phyloP scores from a whole-genome alignment of 1,140 invertebrate species.

The Holcopasites calliopsidis region DNA sequence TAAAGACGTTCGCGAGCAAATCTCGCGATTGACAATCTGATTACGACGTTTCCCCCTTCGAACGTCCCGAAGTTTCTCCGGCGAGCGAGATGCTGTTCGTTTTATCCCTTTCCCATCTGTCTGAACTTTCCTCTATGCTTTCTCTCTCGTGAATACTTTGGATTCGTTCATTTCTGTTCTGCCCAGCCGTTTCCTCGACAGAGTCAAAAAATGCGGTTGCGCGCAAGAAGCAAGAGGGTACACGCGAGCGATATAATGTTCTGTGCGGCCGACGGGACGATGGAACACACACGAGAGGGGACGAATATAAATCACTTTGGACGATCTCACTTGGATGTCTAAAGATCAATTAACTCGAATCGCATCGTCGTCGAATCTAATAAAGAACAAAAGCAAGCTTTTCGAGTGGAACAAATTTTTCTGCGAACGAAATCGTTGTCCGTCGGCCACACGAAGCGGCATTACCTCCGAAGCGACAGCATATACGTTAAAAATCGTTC shows the following conservation, averaged over 20 bases:
- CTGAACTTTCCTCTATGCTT: background rate
- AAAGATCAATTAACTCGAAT: background rate
- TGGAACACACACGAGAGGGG: constrained; percentile 52
- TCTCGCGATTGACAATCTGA: no score
- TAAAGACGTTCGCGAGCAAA: no score
- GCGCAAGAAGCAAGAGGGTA: constrained; percentile 68
- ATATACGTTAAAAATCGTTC: constrained; percentile 47
- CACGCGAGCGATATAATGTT: constrained; percentile 67
- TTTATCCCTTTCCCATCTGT: background rate
- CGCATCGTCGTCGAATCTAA: background rate
- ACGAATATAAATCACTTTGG: background rate
- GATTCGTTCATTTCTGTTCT: constrained; percentile 38
- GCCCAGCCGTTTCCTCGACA: constrained; percentile 43
- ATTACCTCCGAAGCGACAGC: constrained; percentile 64
- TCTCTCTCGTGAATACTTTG: constrained; percentile 48
- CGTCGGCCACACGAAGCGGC: constrained; percentile 68
- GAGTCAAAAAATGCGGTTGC: constrained; percentile 71
- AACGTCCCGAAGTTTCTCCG: no score
- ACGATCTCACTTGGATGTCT: background rate
- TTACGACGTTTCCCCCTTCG: no score
- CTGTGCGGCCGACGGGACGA: constrained; percentile 56
- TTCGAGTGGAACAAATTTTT: no score
- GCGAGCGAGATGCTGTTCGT: no score
- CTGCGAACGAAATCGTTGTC: constrained; percentile 12
- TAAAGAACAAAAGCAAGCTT: no score